Conservation (phyloP, 2,113 vertebrate genomes). For the Ictidomys tridecemlineatus region DNA sequence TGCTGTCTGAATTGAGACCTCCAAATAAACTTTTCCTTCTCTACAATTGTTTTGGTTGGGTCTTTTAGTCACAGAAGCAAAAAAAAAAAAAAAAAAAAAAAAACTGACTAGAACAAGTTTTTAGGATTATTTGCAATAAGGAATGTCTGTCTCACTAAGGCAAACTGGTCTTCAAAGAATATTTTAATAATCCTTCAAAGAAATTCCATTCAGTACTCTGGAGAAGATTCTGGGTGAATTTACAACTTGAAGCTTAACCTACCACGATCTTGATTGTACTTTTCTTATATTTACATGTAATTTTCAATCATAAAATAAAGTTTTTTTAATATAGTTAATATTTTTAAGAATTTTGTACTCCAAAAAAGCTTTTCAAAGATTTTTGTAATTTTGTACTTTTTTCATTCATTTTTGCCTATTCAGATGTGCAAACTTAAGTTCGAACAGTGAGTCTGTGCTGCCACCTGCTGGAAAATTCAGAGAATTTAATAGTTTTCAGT, state of each 20-base stretch:
- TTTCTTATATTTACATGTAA: background rate
- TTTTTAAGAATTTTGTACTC: background rate
- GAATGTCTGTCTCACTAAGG: background rate
- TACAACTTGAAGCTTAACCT: background rate
- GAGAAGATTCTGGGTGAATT: background rate
- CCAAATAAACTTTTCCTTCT: no score
- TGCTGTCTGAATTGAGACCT: no score
- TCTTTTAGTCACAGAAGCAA: no score
- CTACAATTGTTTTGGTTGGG: no score
- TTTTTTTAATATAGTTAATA: background rate
- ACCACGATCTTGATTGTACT: background rate
- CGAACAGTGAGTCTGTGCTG: slow-evolving; percentile 1
- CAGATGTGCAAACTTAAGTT: accelerated
- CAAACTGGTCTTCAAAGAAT: background rate
- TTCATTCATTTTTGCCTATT: background rate
- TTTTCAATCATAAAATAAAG: background rate
- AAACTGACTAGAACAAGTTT: background rate
- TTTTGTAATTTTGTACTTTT: background rate
- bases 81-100: no score
- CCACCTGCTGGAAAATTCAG: slow-evolving; percentile 46
- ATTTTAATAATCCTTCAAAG: background rate
- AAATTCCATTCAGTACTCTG: background rate
- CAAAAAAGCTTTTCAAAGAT: background rate
- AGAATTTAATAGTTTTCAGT: background rate
- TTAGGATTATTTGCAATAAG: background rate